Base-by-base conservation (phyloP, 2,888 invertebrate genomes). In the Sinotaia quadrata region DNA sequence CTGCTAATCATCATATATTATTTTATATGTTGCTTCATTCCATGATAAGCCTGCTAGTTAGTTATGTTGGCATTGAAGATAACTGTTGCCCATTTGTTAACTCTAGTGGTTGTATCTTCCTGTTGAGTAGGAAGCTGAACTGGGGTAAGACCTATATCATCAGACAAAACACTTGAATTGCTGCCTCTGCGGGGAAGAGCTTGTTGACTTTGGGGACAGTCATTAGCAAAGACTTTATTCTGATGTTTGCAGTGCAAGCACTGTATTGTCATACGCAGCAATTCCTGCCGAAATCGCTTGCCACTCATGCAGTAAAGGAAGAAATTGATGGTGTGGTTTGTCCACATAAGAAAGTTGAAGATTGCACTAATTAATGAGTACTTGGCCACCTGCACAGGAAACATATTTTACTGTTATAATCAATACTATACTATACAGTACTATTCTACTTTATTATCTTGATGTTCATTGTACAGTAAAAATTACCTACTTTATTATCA, bases 311-410 rank as follows among this genome's bases (percentile, higher is more conserved):
- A 83, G 72, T 85, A 85, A 7, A 85, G 75, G 15, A 84, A 73
- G 68, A 85, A 81, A 67, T 85, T 85, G 27, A 83, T 73, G n/a
- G 81, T 77, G 74, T 85, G 85, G 60, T 83, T 85, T n/a, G 77
- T 65, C 67, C 82, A 84, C 33, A 80, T 70, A 15, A 83, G 76
- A 27, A 83, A 69, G 44, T 77, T 77, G 5, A 77, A 74, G 51
- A 82, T 68, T 8, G 79, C 72, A n/a, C 74, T 69, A 18, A 75
- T 72, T 29, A 84, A 68, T 0, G 67, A 52, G 31, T 79, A 81
- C 21, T 72, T 61, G 0, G 81, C 78, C 36, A 81, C 29, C 29
- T 75, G 73, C 5, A 21, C n/a, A 62, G 21, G 2, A 27, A 21
- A 10, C 2, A 47, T n/a, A n/a, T n/a, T n/a, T n/a, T n/a, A n/a